A percentile compares a stretch with the other conserved stretches of the same genome.
phyloP scores from a whole-genome alignment of 2,797 vertebrate species.

The Neoniphon sammara region DNA sequence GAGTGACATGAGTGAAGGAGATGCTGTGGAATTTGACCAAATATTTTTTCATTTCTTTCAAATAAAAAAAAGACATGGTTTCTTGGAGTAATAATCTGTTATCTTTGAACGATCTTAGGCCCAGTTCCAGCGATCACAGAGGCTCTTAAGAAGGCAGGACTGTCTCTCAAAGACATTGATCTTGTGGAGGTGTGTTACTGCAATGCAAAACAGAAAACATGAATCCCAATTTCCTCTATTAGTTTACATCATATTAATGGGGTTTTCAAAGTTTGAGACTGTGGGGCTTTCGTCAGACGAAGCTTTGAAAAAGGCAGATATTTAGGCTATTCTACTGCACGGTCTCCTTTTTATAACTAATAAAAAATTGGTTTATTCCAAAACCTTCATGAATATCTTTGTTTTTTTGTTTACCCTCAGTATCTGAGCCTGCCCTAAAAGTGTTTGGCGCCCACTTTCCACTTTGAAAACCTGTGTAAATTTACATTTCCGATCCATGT shows the following conservation, averaged over 20 bases:
- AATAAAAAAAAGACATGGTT: not conserved
- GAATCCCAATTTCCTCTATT: not conserved
- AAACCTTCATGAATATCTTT: too few species aligned
- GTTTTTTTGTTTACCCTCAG: too few species aligned
- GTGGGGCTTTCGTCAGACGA: too few species aligned
- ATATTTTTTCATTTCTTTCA: not conserved
- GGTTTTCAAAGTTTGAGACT: too few species aligned
- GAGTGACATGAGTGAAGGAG: slow-evolving; percentile 60
- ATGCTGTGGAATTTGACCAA: not conserved
- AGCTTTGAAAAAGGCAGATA: too few species aligned
- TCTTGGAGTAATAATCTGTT: not conserved
- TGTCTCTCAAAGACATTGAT: slow-evolving; percentile 94
- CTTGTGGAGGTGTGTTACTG: slow-evolving; percentile 88
- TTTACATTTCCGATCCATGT: not conserved
- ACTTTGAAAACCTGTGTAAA: too few species aligned
- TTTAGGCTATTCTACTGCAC: too few species aligned
- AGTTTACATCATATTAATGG: not conserved
- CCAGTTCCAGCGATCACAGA: slow-evolving; percentile 93
- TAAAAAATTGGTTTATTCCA: too few species aligned
- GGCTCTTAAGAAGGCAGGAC: slow-evolving; percentile 92
- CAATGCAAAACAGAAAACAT: not conserved
- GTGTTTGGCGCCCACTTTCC: too few species aligned
- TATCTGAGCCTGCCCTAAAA: too few species aligned
- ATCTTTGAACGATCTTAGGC: slow-evolving; percentile 77
- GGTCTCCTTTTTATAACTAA: too few species aligned